Percentiles rank a stretch among this genome's conserved stretches.
Conservation (phyloP, 1,140 invertebrate genomes). For the Orussus abietinus region DNA sequence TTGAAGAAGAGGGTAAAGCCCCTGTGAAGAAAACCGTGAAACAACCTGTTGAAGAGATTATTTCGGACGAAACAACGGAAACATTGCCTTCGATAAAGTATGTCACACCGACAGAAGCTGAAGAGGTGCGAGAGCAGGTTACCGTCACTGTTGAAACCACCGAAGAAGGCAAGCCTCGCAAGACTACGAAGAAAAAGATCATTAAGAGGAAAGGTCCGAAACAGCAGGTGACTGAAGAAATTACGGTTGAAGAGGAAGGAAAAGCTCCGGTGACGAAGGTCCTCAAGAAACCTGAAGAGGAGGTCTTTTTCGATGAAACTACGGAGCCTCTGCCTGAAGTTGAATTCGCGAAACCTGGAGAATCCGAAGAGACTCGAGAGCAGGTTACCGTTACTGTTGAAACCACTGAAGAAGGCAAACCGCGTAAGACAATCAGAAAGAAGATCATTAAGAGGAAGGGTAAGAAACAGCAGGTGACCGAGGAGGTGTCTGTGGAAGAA, state of each 20-base stretch:
- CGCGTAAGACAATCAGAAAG: constrained; percentile 13
- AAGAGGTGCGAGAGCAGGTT: too few relatives aligned
- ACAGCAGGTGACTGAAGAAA: too few relatives aligned
- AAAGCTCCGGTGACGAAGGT: constrained; percentile 12
- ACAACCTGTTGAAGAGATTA: constrained; percentile 14
- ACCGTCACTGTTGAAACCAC: too few relatives aligned
- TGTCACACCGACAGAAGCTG: too few relatives aligned
- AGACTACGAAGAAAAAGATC: too few relatives aligned
- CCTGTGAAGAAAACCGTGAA: constrained; percentile 8
- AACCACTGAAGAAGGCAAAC: constrained; percentile 19
- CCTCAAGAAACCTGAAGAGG: constrained; percentile 34
- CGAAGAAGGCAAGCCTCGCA: too few relatives aligned
- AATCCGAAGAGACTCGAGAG: constrained; percentile 31
- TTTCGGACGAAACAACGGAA: too few relatives aligned
- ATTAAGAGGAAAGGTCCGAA: too few relatives aligned
- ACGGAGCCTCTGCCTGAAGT: constrained; percentile 25
- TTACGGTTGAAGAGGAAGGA: constrained; percentile 7
- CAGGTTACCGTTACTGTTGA: constrained; percentile 15
- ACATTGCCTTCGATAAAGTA: too few relatives aligned
- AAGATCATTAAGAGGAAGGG: too few relatives aligned
- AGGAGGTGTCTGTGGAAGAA: constrained; percentile 17
- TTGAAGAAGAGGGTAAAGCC: constrained; percentile 19
- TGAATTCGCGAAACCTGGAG: constrained; percentile 24
- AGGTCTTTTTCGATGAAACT: constrained; percentile 23
- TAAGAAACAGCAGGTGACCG: too few relatives aligned